Conservation (phyloP, 2,797 vertebrate species). For the Erethizon dorsatum region DNA sequence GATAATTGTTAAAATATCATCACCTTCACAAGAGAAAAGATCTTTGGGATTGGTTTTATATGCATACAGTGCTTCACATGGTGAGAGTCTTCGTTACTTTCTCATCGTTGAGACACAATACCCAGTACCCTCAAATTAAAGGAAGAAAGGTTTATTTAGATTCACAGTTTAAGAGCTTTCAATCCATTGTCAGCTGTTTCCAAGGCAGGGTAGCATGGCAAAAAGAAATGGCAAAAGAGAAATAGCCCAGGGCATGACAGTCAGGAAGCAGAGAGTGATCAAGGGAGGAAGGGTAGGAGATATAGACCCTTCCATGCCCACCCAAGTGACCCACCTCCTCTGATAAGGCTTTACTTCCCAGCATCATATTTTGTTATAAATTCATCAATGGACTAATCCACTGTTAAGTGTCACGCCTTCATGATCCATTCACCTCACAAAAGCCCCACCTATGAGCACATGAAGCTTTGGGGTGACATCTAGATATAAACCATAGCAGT, state of each 20-base stretch:
- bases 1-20: conserved; percentile 35
- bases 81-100: background rate
- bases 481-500: background rate
- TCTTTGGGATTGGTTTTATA: background rate
- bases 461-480: background rate
- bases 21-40: background rate
- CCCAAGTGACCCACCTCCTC: background rate
- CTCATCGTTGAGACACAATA: background rate
- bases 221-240: background rate
- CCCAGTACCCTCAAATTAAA: background rate
- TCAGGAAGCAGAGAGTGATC: background rate
- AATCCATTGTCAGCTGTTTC: background rate
- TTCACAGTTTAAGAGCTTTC: background rate
- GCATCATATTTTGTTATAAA: background rate
- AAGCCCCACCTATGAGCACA: background rate
- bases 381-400: background rate
- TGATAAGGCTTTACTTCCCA: background rate
- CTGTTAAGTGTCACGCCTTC: background rate
- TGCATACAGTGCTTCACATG: background rate
- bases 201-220: background rate
- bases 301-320: background rate
- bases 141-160: background rate
- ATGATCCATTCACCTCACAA: background rate
- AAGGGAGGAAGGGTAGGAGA: background rate
- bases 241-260: background rate